Base-by-base conservation (phyloP, 2,888 invertebrate genomes). In the Drosophila hamatofila region DNA sequence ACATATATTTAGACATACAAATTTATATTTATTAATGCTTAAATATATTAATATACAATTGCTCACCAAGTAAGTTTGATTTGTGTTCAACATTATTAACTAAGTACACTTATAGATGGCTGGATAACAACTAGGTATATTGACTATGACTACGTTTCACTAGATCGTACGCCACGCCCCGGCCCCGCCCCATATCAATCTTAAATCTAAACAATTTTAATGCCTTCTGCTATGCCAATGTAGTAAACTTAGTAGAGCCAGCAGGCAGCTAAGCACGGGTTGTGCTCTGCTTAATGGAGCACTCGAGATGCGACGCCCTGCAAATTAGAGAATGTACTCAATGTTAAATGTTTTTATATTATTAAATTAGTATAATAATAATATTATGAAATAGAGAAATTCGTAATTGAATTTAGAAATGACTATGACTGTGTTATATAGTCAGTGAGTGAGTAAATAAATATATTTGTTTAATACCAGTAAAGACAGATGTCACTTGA, bases 281-380 rank as follows among this genome's bases (percentile, higher is more conserved):
- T 74, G 75, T 55, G 83, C 68, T 65, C 59, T 69, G 35, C 23
- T 61, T 12, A 62, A 52, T 25, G 83, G 56, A 61, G 83, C 84
- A n/a, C 75, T 75, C 27, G 91, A 89, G 63, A 91, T 90, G 68
- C 89, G 90, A 57, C 88, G 89, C 91, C 91, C 91, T 91, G 78
- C 9, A 80, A 88, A 51, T 21, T 11, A 33, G 5, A 12, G 23
- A 61, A 42, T 35, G 12, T 6, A 35, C 14, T 14, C 14, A 16
- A 5, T 35, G 6, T 35, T 14, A 2, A 16, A 16, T 37, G 12
- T n/a, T n/a, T n/a, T n/a, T n/a, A n/a, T n/a, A n/a, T n/a, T n/a
- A n/a, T n/a, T n/a, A n/a, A 25, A 25, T 3, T 25, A 25, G 25
- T 25, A 25, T 25, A 25, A 25, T 3, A 25, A 25, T 25, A 3